Evolutionary conservation across 2,888 invertebrate genomes (phyloP).

Genomic region (Augiades crinisus): DNA sequence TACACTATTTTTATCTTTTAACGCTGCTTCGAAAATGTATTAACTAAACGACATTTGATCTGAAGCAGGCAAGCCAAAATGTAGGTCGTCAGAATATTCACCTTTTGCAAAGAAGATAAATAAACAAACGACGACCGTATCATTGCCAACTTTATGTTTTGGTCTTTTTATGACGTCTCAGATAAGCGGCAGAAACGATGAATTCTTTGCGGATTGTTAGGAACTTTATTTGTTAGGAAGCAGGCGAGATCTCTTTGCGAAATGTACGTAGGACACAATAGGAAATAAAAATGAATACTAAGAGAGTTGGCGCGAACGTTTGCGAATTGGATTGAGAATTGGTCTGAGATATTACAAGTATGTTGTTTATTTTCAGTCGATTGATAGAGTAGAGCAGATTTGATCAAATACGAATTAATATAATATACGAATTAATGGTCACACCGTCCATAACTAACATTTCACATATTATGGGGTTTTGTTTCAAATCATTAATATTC

Average conservation of each 20-base stretch:
- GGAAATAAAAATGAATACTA: conserved; percentile 1
- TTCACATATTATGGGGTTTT: too few species aligned
- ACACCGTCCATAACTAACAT: too few species aligned
- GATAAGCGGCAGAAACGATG: background rate
- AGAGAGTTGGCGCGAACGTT: conserved; percentile 1
- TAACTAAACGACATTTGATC: conserved; percentile 7
- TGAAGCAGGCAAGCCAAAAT: background rate
- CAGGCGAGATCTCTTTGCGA: background rate
- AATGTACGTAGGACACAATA: background rate
- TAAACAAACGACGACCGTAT: background rate
- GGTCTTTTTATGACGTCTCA: conserved; percentile 3
- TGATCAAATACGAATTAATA: too few species aligned
- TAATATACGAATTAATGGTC: too few species aligned
- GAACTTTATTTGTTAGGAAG: conserved; percentile 17
- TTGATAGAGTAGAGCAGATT: too few species aligned
- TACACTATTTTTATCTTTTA: background rate
- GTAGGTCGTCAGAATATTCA: conserved; percentile 5
- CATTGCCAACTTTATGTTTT: conserved; percentile 5
- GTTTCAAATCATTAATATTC: too few species aligned
- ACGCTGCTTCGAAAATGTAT: background rate
- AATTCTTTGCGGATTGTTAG: background rate
- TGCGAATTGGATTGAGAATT: too few species aligned
- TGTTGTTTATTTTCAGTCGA: too few species aligned
- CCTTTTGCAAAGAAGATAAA: background rate
- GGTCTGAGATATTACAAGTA: too few species aligned